These are phyloP conservation scores for Mycteria americana DNA, from an alignment of 2,797 vertebrate genomes.

Conservation along the genomic window DNA sequence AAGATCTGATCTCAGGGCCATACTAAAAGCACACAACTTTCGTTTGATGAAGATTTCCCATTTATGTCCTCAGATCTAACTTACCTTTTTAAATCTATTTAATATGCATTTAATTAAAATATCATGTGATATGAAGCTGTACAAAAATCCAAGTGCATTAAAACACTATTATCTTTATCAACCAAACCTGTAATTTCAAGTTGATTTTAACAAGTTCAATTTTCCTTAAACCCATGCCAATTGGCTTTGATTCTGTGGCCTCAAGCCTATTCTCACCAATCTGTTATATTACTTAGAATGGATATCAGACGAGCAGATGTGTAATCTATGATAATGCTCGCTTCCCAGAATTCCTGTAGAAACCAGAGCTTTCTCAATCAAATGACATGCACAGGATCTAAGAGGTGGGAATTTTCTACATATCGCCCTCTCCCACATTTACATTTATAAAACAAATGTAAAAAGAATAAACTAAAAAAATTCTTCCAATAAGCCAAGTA, in stretches of 20 bases:
- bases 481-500: not conserved
- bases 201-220: not conserved
- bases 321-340: not conserved
- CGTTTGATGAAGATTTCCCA: not conserved
- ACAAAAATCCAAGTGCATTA: not conserved
- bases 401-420: not conserved
- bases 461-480: not conserved
- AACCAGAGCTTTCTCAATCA: not conserved
- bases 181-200: not conserved
- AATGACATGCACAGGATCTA: not conserved
- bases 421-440: not conserved
- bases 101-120: not conserved
- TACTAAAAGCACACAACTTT: not conserved
- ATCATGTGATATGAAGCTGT: not conserved
- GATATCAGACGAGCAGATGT: not conserved
- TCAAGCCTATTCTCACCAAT: not conserved
- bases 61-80: not conserved
- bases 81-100: not conserved
- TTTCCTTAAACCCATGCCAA: not conserved
- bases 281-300: not conserved
- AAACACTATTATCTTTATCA: not conserved
- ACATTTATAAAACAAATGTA: not conserved
- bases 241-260: not conserved
- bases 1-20: not conserved
- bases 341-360: not conserved